A percentile compares a stretch with the other conserved stretches of the same genome.
phyloP scores from a whole-genome alignment of 2,113 vertebrate species.

The Panthera tigris region DNA sequence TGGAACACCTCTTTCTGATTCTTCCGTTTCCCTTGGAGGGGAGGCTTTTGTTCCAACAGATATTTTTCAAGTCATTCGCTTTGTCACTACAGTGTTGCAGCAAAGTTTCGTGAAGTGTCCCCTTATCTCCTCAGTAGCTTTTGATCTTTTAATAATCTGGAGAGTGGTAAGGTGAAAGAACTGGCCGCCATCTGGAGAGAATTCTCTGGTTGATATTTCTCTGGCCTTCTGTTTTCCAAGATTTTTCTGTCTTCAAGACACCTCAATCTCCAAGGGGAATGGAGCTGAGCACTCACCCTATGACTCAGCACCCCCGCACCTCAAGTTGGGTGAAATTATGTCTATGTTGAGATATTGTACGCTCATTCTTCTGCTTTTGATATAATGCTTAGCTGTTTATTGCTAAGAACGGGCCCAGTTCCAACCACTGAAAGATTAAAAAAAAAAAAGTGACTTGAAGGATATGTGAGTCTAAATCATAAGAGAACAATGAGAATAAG shows the following conservation, averaged over 20 bases:
- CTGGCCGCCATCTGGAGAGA: not conserved
- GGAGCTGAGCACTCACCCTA: not conserved
- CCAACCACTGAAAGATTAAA: not conserved
- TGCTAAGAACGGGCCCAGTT: not conserved
- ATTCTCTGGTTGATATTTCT: not conserved
- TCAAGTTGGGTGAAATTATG: not conserved
- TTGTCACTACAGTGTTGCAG: not conserved
- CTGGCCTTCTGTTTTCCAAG: not conserved
- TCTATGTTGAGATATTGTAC: not conserved
- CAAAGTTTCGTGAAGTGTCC: not conserved
- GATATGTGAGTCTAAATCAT: constrained; percentile 3
- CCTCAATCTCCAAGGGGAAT: not conserved
- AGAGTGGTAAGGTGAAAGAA: not conserved
- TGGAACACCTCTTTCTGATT: not conserved
- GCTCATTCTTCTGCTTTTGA: not conserved
- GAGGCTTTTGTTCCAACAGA: not conserved
- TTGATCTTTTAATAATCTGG: not conserved
- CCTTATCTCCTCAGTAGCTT: not conserved
- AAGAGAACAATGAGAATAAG: not conserved
- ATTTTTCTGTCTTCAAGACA: not conserved
- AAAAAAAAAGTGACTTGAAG: constrained; percentile 22
- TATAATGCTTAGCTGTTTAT: not conserved
- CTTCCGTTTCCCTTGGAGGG: not conserved
- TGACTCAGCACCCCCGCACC: not conserved
- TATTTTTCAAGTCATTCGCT: not conserved